Evolutionary conservation across 1,140 invertebrate species (phyloP).

Genomic region (Ctenoplectra terminalis): DNA sequence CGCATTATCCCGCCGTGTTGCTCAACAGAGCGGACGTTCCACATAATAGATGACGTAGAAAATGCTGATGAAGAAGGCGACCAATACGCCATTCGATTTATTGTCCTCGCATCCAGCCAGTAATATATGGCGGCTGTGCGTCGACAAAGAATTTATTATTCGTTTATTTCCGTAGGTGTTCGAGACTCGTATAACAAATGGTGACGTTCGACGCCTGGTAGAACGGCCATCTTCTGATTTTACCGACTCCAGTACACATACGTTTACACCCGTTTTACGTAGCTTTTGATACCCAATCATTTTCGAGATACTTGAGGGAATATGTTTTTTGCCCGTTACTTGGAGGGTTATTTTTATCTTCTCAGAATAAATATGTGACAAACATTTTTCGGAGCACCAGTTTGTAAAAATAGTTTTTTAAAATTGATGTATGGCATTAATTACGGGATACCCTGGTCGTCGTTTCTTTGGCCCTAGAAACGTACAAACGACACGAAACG

Average conservation of each 20-base stretch:
- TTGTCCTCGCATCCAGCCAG: neutral
- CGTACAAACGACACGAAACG: too few relatives aligned
- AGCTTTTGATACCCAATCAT: too few relatives aligned
- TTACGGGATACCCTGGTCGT: too few relatives aligned
- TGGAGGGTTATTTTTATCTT: too few relatives aligned
- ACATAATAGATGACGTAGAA: conserved; percentile 37
- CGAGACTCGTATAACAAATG: neutral
- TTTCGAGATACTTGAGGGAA: too few relatives aligned
- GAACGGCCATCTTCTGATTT: neutral
- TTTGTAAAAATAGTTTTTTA: too few relatives aligned
- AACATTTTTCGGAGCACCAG: too few relatives aligned
- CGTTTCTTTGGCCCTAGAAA: too few relatives aligned
- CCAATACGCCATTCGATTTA: conserved; percentile 31
- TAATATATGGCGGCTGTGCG: neutral
- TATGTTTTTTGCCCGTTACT: too few relatives aligned
- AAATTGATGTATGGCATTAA: too few relatives aligned
- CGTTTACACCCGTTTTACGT: neutral
- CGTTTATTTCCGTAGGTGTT: neutral
- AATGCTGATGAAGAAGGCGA: conserved; percentile 25
- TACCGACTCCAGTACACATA: too few relatives aligned
- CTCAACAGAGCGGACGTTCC: conserved; percentile 7
- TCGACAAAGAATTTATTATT: conserved; percentile 3
- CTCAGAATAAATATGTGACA: too few relatives aligned
- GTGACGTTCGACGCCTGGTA: neutral
- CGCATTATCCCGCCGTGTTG: conserved; percentile 25